Conservation (phyloP, 1,140 invertebrate genomes). For the Camponotus floridanus region DNA sequence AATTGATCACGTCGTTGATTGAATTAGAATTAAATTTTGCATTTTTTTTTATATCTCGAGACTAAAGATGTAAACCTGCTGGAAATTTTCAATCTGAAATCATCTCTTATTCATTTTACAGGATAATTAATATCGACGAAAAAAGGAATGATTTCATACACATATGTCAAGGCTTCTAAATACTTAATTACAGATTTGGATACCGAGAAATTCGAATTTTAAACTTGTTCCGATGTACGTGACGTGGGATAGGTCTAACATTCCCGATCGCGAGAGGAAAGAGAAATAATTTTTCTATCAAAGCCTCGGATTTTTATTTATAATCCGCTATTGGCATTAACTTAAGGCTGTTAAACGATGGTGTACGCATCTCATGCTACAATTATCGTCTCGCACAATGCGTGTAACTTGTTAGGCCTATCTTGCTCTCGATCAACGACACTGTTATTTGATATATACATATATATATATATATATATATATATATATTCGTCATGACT, state of each 20-base stretch:
- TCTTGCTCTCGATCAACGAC: conserved; percentile 59
- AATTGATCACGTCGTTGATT: conserved; percentile 39
- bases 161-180: conserved; percentile 1
- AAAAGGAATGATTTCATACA: neutral
- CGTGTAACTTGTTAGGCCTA: conserved; percentile 54
- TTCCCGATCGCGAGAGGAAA: neutral
- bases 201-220: neutral
- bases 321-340: conserved; percentile 10
- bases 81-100: conserved; percentile 1
- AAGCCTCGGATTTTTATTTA: conserved; percentile 3
- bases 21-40: neutral
- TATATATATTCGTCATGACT: conserved; percentile 76
- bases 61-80: neutral
- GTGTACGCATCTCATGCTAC: neutral
- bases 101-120: neutral
- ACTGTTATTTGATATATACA: conserved; percentile 66
- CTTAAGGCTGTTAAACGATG: neutral
- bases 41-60: neutral
- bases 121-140: neutral
- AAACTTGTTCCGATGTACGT: neutral
- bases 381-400: conserved; percentile 29
- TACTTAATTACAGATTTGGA: neutral
- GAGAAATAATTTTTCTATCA: conserved; percentile 24
- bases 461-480: conserved; percentile 73
- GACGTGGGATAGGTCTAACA: conserved; percentile 44